Base-by-base conservation (phyloP, 2,888 invertebrate genomes). In the Lithophane socia region DNA sequence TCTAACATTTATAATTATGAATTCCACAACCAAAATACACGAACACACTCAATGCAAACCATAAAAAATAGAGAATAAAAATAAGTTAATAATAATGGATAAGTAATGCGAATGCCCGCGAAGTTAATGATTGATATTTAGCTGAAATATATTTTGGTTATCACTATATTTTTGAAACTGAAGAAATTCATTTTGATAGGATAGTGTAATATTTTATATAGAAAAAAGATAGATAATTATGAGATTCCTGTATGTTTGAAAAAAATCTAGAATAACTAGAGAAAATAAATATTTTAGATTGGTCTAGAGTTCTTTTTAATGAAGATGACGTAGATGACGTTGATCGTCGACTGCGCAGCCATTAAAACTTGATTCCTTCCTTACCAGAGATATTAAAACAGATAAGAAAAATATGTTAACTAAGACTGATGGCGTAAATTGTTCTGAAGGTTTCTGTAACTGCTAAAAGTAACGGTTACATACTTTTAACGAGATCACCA, bases 1-100 rank as follows among this genome's bases (percentile, higher is more conserved):
- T 37, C 37, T 37, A 37, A 37, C 0, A 37, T 37, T 37, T 29
- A 63, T 56, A 4, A 37, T 24, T 64, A 63, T 79, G 5, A 44
- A 56, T 29, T 42, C 82, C 85, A 37, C 86, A 82, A 82, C 82
- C 82, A 75, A 82, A 70, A 81, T 52, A 78, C 73, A 79, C 47
- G 18, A 49, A 60, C 54, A 81, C 60, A 56, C 21, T 66, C n/a
- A 74, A 64, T 65, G 76, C 82, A 82, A 85, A 82, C 47, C 47
- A 81, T 73, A 42, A 24, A 29, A 66, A 69, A 69, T 16, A 52
- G 7, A 56, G 64, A 56, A 76, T 49, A 63, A 67, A 56, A 29
- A 42, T 58, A n/a, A n/a, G 1, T 60, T 24, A 7, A 37, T 60
- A 64, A 16, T 56, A 37, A 84, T 44, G n/a, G 18, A 49, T 65